Evolutionary conservation across 2,797 vertebrate species (phyloP).

Genomic region (Aldrovandia affinis): DNA sequence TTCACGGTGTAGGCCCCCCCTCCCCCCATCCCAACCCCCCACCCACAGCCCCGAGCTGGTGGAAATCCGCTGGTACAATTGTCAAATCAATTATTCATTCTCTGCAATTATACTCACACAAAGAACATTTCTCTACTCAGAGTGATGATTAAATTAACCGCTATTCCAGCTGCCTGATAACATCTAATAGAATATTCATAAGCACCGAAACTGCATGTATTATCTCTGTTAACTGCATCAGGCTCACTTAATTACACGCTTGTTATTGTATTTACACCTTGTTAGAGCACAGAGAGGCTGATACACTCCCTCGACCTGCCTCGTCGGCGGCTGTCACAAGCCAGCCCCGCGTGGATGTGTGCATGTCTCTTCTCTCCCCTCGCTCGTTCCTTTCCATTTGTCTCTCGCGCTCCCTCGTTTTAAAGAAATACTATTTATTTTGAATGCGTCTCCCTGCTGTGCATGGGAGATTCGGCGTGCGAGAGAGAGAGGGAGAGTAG

Average conservation of each 20-base stretch:
- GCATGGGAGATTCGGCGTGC: slow-evolving; percentile 84
- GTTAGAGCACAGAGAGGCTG: slow-evolving; percentile 99
- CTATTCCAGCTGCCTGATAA: slow-evolving; percentile 99
- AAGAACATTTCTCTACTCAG: slow-evolving; percentile 99
- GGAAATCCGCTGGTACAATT: slow-evolving; percentile 99
- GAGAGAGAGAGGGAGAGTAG: slow-evolving; percentile 85
- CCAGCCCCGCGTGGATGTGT: slow-evolving; percentile 68
- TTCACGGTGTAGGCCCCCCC: slow-evolving; percentile 67
- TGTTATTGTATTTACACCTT: slow-evolving; percentile 99
- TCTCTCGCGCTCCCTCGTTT: slow-evolving; percentile 7
- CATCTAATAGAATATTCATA: slow-evolving; percentile 99
- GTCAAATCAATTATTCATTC: slow-evolving; percentile 99
- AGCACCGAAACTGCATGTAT: slow-evolving; percentile 99
- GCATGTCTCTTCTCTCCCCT: slow-evolving; percentile 13
- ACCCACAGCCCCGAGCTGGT: slow-evolving; percentile 92
- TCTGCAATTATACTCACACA: slow-evolving; percentile 99
- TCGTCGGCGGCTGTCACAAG: slow-evolving; percentile 84
- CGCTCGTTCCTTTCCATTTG: not conserved
- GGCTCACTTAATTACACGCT: slow-evolving; percentile 99
- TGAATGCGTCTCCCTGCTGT: slow-evolving; percentile 93
- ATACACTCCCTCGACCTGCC: slow-evolving; percentile 91
- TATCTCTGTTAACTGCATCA: slow-evolving; percentile 99
- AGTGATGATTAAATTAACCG: slow-evolving; percentile 99
- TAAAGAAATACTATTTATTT: slow-evolving; percentile 95
- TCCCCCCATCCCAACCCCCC: slow-evolving; percentile 84